Conservation (phyloP, 2,797 vertebrate species). For the Danio tinwini region DNA sequence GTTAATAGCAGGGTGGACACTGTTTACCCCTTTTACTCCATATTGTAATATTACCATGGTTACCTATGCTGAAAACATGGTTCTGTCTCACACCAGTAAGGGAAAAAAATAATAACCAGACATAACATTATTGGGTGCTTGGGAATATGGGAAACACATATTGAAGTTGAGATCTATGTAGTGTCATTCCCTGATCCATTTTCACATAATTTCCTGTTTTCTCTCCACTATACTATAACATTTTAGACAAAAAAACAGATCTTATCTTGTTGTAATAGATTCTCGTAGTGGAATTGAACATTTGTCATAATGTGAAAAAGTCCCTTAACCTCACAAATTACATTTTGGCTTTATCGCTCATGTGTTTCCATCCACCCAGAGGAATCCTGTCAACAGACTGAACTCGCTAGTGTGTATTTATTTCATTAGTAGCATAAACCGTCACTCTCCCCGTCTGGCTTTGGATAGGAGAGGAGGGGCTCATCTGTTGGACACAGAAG, state of each 20-base stretch:
- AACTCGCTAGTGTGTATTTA: constrained; percentile 71
- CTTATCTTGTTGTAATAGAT: constrained; percentile 6
- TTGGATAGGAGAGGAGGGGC: constrained; percentile 79
- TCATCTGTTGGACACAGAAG: constrained; percentile 52
- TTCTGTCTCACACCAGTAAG: neutral
- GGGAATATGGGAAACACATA: neutral
- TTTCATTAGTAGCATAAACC: constrained; percentile 74
- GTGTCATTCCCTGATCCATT: neutral
- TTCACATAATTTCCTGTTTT: neutral
- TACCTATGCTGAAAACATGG: neutral
- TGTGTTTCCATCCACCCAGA: constrained; percentile 68
- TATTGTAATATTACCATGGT: neutral
- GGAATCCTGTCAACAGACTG: constrained; percentile 69
- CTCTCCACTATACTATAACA: constrained; percentile 9
- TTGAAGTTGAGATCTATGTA: constrained; percentile 2
- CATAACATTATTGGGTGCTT: neutral
- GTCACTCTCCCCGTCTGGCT: constrained; percentile 68
- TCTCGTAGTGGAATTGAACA: constrained; percentile 10
- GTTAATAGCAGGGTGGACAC: neutral
- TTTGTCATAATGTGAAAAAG: constrained; percentile 16
- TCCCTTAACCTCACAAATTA: constrained; percentile 64
- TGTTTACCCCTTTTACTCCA: neutral
- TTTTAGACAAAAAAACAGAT: neutral
- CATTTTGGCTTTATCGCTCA: constrained; percentile 65
- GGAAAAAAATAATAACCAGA: neutral